Base-by-base conservation (phyloP, 2,797 vertebrate genomes). In the Columba guinea region DNA sequence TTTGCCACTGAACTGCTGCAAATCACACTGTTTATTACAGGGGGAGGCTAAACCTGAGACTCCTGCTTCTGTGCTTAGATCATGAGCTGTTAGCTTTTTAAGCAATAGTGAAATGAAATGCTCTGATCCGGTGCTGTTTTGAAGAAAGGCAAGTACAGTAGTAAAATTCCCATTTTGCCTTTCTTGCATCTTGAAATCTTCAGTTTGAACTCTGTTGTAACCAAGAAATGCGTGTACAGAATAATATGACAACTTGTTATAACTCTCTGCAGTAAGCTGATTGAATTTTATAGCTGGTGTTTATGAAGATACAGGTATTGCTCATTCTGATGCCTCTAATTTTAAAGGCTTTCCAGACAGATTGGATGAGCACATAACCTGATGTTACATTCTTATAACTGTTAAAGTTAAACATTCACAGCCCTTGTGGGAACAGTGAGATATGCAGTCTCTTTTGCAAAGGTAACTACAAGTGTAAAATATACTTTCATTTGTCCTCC, bases 301-400 rank as follows among this genome's bases (percentile, higher is more conserved):
- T 95, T 91, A 62, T 87, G 81, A 94, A 95, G 86, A 62, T 83
- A 83, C 60, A 90, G 91, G 81, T 96, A 93, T 89, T 96, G 95
- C 84, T 96, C 88, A 94, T 96, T 95, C 87, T 62, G 68, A 83
- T 95, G 90, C 84, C 52, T 95, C 60, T 84, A 63, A 89, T 89
- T 94, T 93, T 90, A 87, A 95, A 94, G 86, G 80, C 85, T 90
- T 95, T 95, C 87, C 74, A 67, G n/a, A 91, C 83, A 95, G 93
- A 94, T 93, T 97, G 92, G 60, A 90, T 94, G 88, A 95, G 77
- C 86, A 62, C 60, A 79, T 93, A 95, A 82, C 93, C 88, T 93
- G 85, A 93, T 96, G 95, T 87, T 95, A 78, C 62, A 34, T 79
- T 83, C 75, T 77, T 90, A 79, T 10, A 93, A 93, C 89, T 87